These are phyloP conservation scores for Cephus rjabovi DNA, from an alignment of 2,888 invertebrate species.

Conservation along the genomic window DNA sequence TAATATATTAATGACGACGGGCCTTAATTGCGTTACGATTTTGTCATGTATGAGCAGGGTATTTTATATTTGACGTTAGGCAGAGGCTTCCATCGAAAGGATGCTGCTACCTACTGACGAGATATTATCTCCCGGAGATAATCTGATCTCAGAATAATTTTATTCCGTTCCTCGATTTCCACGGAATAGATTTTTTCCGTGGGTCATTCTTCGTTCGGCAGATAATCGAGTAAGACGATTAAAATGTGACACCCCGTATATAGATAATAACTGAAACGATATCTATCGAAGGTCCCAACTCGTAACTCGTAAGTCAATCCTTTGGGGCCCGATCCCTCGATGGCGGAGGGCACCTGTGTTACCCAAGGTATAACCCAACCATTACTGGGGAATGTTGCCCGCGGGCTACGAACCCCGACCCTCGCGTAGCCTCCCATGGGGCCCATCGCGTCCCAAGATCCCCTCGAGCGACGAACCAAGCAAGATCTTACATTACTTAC, in stretches of 20 bases:
- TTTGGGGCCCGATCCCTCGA: slow-evolving; percentile 20
- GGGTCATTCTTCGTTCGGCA: not conserved
- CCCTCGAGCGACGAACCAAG: slow-evolving; percentile 19
- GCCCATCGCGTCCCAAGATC: slow-evolving; percentile 40
- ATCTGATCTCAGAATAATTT: not conserved
- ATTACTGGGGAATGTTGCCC: slow-evolving; percentile 65
- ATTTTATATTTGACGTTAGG: not conserved
- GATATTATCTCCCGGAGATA: not conserved
- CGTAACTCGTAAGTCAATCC: slow-evolving; percentile 8
- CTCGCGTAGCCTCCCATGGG: slow-evolving; percentile 26
- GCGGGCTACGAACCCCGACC: slow-evolving; percentile 55
- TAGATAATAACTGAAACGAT: not conserved
- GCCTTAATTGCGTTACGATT: not conserved
- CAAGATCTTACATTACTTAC: slow-evolving; percentile 29
- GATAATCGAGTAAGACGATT: not conserved
- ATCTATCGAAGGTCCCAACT: not conserved
- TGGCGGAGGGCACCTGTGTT: slow-evolving; percentile 60
- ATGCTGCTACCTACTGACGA: not conserved
- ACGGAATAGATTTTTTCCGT: not conserved
- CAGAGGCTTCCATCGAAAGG: not conserved
- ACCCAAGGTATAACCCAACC: slow-evolving; percentile 62
- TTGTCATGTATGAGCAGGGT: not conserved
- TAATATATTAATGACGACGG: not conserved
- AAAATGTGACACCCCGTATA: not conserved
- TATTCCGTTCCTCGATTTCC: not conserved